Base-by-base conservation (phyloP, 64 coral and sea anemone genomes). In the Montipora capricornis region DNA sequence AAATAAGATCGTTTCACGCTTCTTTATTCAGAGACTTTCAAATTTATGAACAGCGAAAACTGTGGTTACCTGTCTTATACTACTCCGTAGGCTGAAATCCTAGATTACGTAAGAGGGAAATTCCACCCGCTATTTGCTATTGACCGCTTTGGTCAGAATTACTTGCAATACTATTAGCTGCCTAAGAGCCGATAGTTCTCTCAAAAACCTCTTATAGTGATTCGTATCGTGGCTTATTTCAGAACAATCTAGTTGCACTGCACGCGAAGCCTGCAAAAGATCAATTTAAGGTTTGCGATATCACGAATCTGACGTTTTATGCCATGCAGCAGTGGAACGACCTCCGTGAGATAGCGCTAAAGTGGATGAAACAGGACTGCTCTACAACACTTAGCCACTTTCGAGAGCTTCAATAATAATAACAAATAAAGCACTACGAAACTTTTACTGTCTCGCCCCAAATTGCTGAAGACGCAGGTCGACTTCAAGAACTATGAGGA, bases 21-120 rank as follows among this genome's bases (percentile, higher is more conserved):
- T 37, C 2, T 55, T 10, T 7, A 0, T 55, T 64, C 9, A 64
- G 14, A 14, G 61, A 64, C 8, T 64, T 64, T 64, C 9, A 57
- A 14, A 15, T 64, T 64, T 64, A 11, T 15, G 14, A 64, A 64
- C 61, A 15, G 61, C 9, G 3, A 64, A 15, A 64, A 4, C 61
- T 64, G 61, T 64, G 8, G 6, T 57, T 8, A 12, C 4, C 61
- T 64, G 61, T 64, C 13, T 57, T 57, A 57, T 67, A 71, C 82
- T n/a, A 49, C 37, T 49, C 17, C 16, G 62, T 52, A n/a, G 46
- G 82, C 17, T 71, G 82, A 71, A 86, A 86, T 71, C 44, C 45
- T 71, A 86, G 82, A 86, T 71, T 86, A 66, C 82, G 19, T 86
- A 20, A 51, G 66, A 24, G 71, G 82, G 82, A 86, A 53, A 86